Evolutionary conservation across 2,797 vertebrate species (phyloP), one percentile per base, ranked within the genome.

Genomic region (Botia almorhae): DNA sequence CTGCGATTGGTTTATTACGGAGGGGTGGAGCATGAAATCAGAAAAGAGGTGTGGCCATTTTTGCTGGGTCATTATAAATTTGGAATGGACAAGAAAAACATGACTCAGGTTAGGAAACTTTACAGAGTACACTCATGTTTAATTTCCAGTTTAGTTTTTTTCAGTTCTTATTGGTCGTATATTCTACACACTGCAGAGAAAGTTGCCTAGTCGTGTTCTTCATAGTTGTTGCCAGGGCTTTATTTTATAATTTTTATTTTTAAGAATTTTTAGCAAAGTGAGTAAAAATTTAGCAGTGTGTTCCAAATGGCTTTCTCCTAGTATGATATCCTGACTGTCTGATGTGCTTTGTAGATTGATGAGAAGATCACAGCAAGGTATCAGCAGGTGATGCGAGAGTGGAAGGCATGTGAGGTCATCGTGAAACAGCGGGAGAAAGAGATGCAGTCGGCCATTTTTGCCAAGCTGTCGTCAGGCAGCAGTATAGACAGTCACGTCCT

Each of bases 401-500:
- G 98, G 98, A 98, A 98, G 82, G 95, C 96, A 76, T 99, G 97
- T 0, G 97, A 99, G 90, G 88, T 94, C 55, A 92, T 96, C 0
- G 97, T 99, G 82, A 96, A 95, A 90, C 96, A 96, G 90, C 90
- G 97, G 55, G 98, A 98, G 91, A 96, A 95, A 85, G 96, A 98
- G 88, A 95, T 96, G 0, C 97, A 98, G 83, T 95, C 95, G 0
- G 93, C 95, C 91, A 94, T 95, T 0, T 94, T 97, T 86, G 94
- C 96, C 69, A 99, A 98, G 88, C 94, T 98, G 5, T 98, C 97
- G 0, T 99, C 98, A 0, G 97, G 97, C 88, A 98, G 97, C 93
- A 98, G 98, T 93, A 98, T 98, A 0, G 97, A 98, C 93, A 98
- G 97, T 87, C 97, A 98, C 0, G 96, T 98, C 21, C 96, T 98